phyloP scores from a whole-genome alignment of 1,140 invertebrate genomes.

The Saxidomus purpurata region DNA sequence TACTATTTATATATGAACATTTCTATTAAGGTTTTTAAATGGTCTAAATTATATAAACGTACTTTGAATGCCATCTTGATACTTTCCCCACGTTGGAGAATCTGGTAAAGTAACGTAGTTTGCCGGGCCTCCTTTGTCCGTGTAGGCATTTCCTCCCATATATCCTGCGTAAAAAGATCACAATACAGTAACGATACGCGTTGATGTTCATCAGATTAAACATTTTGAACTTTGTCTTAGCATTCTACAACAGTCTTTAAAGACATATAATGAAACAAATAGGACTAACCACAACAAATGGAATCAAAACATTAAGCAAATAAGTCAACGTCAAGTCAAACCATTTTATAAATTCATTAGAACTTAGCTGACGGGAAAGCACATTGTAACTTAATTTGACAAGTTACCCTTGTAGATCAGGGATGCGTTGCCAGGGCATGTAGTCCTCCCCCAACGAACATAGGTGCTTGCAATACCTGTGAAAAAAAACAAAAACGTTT shows the following conservation, averaged over 20 bases:
- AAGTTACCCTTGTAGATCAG: not conserved
- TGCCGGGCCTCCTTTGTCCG: not conserved
- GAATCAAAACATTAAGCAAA: no score
- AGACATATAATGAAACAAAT: no score
- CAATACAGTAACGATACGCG: not conserved
- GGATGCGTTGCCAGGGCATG: not conserved
- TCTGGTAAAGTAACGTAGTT: slow-evolving; percentile 1
- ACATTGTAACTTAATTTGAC: no score
- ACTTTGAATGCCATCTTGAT: slow-evolving; percentile 10
- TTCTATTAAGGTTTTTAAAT: no score
- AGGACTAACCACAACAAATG: no score
- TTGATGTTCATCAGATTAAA: not conserved
- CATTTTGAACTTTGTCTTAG: not conserved
- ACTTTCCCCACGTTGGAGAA: not conserved
- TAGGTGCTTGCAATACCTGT: not conserved
- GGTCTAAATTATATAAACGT: no score
- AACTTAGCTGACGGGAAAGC: no score
- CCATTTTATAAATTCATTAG: no score
- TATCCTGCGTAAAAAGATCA: not conserved
- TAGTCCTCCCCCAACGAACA: not conserved
- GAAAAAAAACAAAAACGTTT: no score
- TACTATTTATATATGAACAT: no score
- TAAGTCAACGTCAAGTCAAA: no score
- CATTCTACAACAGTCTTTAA: no score
- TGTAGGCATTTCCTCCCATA: slow-evolving; percentile 7